phyloP scores from a whole-genome alignment of 2,113 vertebrate genomes.

The Xiphias gladius region DNA sequence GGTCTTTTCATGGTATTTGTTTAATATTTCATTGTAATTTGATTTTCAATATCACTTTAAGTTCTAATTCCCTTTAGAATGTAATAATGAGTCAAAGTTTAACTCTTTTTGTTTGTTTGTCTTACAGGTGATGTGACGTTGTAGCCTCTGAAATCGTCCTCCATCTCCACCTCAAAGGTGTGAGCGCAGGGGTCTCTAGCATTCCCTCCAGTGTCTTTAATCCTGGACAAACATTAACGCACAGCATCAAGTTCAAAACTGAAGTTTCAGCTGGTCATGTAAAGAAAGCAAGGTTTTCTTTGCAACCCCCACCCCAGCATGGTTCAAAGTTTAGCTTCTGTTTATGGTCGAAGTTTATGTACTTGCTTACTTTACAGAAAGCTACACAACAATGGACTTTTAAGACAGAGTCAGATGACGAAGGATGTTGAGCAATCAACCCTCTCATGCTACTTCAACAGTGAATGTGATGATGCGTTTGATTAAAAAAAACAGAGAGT shows the following conservation, averaged over 20 bases:
- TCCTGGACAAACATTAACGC: conserved; percentile 59
- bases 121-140: conserved; percentile 71
- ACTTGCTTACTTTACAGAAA: conserved; percentile 21
- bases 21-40: not conserved
- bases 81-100: not conserved
- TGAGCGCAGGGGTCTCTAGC: conserved; percentile 44
- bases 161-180: conserved; percentile 61
- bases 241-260: not conserved
- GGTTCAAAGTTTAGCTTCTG: conserved; percentile 12
- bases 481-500: not conserved
- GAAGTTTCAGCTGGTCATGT: not conserved
- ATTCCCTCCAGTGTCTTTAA: not conserved
- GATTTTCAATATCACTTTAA: not conserved
- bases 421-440: conserved; percentile 21
- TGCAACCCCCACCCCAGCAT: not conserved
- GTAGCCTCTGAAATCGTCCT: conserved; percentile 39
- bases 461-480: not conserved
- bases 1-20: not conserved
- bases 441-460: not conserved
- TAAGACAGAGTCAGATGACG: conserved; percentile 6
- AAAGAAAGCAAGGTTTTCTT: not conserved
- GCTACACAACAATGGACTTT: not conserved
- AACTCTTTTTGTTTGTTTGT: not conserved
- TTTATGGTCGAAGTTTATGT: conserved; percentile 27
- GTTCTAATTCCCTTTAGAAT: not conserved